A percentile compares a stretch with the other conserved stretches of the same genome.
These are phyloP conservation scores for Drosophila ezoana DNA, from an alignment of 2,888 invertebrate genomes.

Conservation along the genomic window DNA sequence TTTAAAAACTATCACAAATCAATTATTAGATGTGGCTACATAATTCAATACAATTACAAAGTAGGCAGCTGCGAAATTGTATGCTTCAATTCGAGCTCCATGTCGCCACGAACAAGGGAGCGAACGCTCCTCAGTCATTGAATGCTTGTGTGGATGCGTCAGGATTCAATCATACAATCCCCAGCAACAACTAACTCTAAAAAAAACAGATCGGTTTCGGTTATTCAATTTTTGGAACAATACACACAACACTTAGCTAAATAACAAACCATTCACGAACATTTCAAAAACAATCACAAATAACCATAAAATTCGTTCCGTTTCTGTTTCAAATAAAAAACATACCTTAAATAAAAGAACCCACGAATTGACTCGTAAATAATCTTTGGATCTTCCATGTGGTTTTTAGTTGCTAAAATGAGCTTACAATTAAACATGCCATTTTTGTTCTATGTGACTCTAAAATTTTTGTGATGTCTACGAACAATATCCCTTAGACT, in stretches of 20 bases:
- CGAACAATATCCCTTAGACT: slow-evolving; percentile 46
- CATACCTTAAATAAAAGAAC: slow-evolving; percentile 12
- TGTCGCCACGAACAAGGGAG: neutral
- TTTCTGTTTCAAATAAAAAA: slow-evolving; percentile 14
- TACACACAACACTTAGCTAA: slow-evolving; percentile 45
- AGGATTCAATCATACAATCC: slow-evolving; percentile 22
- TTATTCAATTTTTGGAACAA: slow-evolving; percentile 17
- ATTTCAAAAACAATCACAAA: slow-evolving; percentile 44
- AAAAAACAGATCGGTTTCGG: slow-evolving; percentile 20
- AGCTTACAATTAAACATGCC: slow-evolving; percentile 53
- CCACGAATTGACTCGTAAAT: slow-evolving; percentile 9
- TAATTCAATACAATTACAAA: slow-evolving; percentile 59
- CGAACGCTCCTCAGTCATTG: slow-evolving; percentile 24
- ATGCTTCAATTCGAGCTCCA: slow-evolving; percentile 14
- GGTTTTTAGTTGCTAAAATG: slow-evolving; percentile 51
- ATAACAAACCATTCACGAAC: slow-evolving; percentile 54
- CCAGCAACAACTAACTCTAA: slow-evolving; percentile 19
- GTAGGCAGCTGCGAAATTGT: slow-evolving; percentile 34
- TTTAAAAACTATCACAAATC: slow-evolving; percentile 79
- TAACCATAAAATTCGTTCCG: slow-evolving; percentile 13
- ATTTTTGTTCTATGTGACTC: slow-evolving; percentile 25
- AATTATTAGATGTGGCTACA: slow-evolving; percentile 77
- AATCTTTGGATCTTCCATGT: slow-evolving; percentile 11
- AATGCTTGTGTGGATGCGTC: slow-evolving; percentile 10
- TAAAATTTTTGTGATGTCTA: slow-evolving; percentile 50